phyloP scores from a whole-genome alignment of 2,113 vertebrate species.

The Sakesphorus luctuosus region DNA sequence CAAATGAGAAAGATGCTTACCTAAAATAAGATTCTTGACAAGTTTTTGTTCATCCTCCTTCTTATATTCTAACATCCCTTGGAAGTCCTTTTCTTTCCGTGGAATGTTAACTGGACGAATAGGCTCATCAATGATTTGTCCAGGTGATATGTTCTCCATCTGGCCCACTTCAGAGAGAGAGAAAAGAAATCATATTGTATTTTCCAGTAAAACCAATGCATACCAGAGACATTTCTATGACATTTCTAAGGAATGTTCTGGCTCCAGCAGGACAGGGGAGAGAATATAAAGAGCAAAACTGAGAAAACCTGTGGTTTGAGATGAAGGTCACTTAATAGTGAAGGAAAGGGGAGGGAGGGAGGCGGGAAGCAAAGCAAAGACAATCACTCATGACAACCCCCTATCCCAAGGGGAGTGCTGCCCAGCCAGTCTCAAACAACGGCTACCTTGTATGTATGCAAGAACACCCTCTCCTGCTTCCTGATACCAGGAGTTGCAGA shows the following conservation, averaged over 20 bases:
- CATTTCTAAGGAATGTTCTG: background rate
- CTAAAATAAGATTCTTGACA: slow-evolving; percentile 96
- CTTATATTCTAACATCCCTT: slow-evolving; percentile 98
- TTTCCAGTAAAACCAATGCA: background rate
- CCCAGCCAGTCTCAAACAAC: background rate
- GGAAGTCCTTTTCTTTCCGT: slow-evolving; percentile 98
- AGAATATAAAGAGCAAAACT: background rate
- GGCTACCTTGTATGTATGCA: background rate
- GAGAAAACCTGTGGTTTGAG: rapidly evolving
- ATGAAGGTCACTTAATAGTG: background rate
- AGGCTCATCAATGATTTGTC: slow-evolving; percentile 95
- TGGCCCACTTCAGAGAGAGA: slow-evolving; percentile 73
- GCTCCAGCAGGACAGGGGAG: background rate
- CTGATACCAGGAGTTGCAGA: background rate
- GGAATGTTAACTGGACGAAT: slow-evolving; percentile 97
- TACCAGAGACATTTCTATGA: background rate
- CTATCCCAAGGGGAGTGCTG: background rate
- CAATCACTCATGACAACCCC: background rate
- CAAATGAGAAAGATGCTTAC: slow-evolving; percentile 68
- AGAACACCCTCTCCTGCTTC: background rate
- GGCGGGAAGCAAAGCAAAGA: background rate
- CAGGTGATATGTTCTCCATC: slow-evolving; percentile 91
- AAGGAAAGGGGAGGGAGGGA: background rate
- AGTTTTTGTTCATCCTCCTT: slow-evolving; percentile 96
- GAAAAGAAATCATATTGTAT: background rate